Conservation (phyloP, 1,140 invertebrate genomes). For the Leucophenga varia region DNA sequence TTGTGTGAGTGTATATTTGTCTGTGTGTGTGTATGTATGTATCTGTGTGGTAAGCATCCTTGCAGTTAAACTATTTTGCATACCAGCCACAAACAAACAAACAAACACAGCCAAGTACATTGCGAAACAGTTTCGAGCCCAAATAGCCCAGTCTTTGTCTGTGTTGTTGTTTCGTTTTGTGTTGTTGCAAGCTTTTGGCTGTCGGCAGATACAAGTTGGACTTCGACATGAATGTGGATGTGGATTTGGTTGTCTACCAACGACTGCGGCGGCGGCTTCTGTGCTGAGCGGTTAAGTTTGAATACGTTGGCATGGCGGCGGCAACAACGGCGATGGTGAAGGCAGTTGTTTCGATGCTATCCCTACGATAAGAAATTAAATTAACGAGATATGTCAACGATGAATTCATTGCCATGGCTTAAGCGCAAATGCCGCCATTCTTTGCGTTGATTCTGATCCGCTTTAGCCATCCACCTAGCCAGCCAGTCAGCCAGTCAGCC, state of each 20-base stretch:
- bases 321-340: conserved; percentile 5
- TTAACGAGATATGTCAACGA: conserved; percentile 57
- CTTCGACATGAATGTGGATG: conserved; percentile 9
- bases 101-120: not conserved
- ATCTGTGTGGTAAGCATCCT: conserved; percentile 21
- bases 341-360: conserved; percentile 39
- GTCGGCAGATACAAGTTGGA: conserved; percentile 7
- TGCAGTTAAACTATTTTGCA: conserved; percentile 44
- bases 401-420: conserved; percentile 56
- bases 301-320: conserved; percentile 3
- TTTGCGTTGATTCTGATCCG: conserved; percentile 22
- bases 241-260: conserved; percentile 25
- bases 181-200: conserved; percentile 22
- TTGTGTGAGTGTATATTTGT: too few species aligned
- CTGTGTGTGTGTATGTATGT: too few species aligned
- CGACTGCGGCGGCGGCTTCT: conserved; percentile 14
- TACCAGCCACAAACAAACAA: conserved; percentile 39
- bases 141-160: conserved; percentile 27
- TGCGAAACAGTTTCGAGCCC: conserved; percentile 15
- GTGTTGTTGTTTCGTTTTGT: too few species aligned
- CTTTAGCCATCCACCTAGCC: not conserved
- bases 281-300: not conserved
- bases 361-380: conserved; percentile 57
- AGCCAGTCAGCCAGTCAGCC: conserved; percentile 1
- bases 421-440: conserved; percentile 56